Conservation (phyloP, 2,888 invertebrate species). For the Achlya flavicornis region DNA sequence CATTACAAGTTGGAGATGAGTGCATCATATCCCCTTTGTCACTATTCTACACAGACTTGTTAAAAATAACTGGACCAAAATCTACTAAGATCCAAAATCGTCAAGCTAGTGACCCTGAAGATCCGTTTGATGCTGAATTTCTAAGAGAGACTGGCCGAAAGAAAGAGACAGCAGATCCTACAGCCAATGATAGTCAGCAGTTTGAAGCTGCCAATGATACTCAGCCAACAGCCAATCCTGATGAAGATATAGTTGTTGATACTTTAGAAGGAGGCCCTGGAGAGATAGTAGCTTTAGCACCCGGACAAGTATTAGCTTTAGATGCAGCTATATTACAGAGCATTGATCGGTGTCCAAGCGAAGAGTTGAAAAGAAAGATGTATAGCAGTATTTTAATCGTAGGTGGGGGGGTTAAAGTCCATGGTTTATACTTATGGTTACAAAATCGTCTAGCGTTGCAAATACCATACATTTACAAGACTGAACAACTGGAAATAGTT, state of each 20-base stretch:
- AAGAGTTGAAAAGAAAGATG: constrained; percentile 96
- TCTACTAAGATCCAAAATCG: constrained; percentile 89
- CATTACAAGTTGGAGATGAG: constrained; percentile 94
- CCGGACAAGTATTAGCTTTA: constrained; percentile 92
- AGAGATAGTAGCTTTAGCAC: constrained; percentile 88
- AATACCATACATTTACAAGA: constrained; percentile 90
- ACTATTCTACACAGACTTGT: constrained; percentile 93
- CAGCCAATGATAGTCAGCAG: constrained; percentile 70
- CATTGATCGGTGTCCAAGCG: constrained; percentile 94
- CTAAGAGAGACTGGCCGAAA: constrained; percentile 92
- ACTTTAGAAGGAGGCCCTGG: constrained; percentile 81
- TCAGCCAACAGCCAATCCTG: constrained; percentile 79
- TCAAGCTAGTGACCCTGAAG: constrained; percentile 91
- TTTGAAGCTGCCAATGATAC: constrained; percentile 79
- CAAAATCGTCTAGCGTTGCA: constrained; percentile 93
- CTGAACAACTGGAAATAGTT: constrained; percentile 94
- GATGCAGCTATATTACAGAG: constrained; percentile 96
- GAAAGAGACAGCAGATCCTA: constrained; percentile 72
- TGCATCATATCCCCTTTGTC: constrained; percentile 95
- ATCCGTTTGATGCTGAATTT: constrained; percentile 97
- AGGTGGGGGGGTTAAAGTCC: constrained; percentile 95
- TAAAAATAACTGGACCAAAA: constrained; percentile 92
- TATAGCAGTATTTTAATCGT: constrained; percentile 95
- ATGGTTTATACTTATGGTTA: constrained; percentile 92
- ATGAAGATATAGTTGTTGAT: constrained; percentile 90